Evolutionary conservation across 2,113 vertebrate genomes (phyloP), one percentile per base, ranked within the genome.

Genomic region (Misgurnus anguillicaudatus): DNA sequence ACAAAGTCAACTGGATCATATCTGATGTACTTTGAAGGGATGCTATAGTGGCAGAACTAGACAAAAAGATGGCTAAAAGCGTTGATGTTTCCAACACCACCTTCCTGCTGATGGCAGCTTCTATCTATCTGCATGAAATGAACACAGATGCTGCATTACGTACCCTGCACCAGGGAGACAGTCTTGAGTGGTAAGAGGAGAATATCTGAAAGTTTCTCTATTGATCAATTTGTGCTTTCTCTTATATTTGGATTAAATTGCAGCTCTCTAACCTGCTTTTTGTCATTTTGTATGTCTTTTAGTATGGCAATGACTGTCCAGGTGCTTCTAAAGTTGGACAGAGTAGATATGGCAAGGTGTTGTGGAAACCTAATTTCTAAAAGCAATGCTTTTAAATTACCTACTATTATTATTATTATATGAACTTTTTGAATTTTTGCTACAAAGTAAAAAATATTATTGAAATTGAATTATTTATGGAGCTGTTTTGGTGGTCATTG

Each of bases 251-350:
- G 24, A 31, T 31, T 31, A 1, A 3, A 31, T 31, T 31, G 24
- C 42, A 45, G 10, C 2, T 45, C 42, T 45, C 7, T 45, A 45
- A 45, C 0, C 8, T 45, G 36, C 17, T 64, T 13, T 39, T 21
- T 42, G 17, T 38, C 2, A 8, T 53, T 68, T 72, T 63, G 24
- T 58, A 31, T 84, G 0, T 24, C 67, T 66, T 83, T 4, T 87
- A 99, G 98, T 87, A 93, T 93, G 91, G 95, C 96, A 58, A 98
- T 96, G 95, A 95, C 86, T 2, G 91, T 99, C 81, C 98, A 99
- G 89, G 92, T 96, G 13, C 89, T 97, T 6, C 92, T 99, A 84
- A 96, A 95, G 87, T 90, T 98, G 6, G 97, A 99, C 89, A 92
- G 98, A 80, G 91, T 98, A 1, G 98, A 99, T 83, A 88, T 99